Percentiles rank a stretch among this genome's conserved stretches.
These are phyloP conservation scores for Polydrusus cervinus DNA, from an alignment of 2,888 invertebrate genomes.

Conservation along the genomic window DNA sequence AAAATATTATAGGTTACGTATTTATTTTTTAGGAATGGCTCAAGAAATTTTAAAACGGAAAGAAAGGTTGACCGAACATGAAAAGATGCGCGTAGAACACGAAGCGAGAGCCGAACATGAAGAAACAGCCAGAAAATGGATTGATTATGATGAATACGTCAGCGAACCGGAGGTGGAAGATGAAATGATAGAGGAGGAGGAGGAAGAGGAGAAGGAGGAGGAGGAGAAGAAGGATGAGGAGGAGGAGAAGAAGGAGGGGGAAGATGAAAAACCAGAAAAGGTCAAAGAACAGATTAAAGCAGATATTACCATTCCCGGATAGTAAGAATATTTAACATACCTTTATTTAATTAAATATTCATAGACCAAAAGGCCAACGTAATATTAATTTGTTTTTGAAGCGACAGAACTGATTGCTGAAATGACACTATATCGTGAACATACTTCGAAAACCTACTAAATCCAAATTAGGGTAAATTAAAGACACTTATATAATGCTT, in stretches of 20 bases:
- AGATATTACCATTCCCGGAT: slow-evolving; percentile 51
- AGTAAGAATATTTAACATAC: slow-evolving; percentile 52
- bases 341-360: too few species aligned
- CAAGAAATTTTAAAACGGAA: slow-evolving; percentile 51
- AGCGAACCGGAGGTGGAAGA: slow-evolving; percentile 39
- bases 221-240: slow-evolving; percentile 37
- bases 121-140: slow-evolving; percentile 37
- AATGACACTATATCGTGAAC: too few species aligned
- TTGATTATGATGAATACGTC: slow-evolving; percentile 53
- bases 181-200: slow-evolving; percentile 35
- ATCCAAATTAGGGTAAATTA: too few species aligned
- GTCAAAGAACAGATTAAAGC: slow-evolving; percentile 54
- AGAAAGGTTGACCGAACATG: slow-evolving; percentile 29
- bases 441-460: too few species aligned
- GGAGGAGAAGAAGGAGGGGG: slow-evolving; percentile 28
- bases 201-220: slow-evolving; percentile 42
- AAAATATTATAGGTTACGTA: too few species aligned
- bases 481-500: too few species aligned
- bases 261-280: slow-evolving; percentile 43
- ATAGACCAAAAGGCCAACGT: too few species aligned
- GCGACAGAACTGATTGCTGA: too few species aligned
- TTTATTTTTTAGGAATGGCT: slow-evolving; percentile 47
- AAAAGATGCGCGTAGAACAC: background rate
- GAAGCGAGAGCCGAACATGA: slow-evolving; percentile 16
- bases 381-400: too few species aligned